Percentiles rank a stretch among this genome's conserved stretches.
Conservation (phyloP, 2,113 vertebrate genomes). For the Morphnarchus princeps region DNA sequence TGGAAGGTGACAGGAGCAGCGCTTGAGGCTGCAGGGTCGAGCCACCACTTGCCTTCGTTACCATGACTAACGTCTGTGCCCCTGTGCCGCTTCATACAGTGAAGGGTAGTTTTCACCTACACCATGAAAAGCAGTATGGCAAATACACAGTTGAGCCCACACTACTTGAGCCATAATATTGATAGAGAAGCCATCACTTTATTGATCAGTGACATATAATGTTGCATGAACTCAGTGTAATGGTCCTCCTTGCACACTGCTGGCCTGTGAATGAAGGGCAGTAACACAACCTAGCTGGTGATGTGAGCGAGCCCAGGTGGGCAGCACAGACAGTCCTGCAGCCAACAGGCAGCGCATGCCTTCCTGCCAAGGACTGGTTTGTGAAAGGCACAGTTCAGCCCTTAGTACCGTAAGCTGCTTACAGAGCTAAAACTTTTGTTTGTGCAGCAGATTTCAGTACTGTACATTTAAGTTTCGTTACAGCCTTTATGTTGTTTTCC, state of each 20-base stretch:
- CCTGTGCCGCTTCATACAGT: not conserved
- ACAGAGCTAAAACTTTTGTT: not conserved
- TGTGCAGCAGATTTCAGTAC: not conserved
- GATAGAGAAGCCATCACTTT: not conserved
- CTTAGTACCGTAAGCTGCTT: not conserved
- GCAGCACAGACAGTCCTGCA: fast-evolving
- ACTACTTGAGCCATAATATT: not conserved
- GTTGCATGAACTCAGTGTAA: not conserved
- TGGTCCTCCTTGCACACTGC: not conserved
- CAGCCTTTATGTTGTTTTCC: not conserved
- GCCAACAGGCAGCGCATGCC: no score
- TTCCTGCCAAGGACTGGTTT: not conserved
- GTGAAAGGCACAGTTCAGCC: not conserved
- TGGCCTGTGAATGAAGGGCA: not conserved
- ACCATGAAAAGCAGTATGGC: not conserved
- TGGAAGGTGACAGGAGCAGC: not conserved
- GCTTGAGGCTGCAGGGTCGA: not conserved
- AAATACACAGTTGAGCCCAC: not conserved
- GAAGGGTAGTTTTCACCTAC: not conserved
- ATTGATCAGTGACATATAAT: not conserved
- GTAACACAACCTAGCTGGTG: fast-evolving
- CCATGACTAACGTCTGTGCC: no score
- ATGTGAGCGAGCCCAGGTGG: fast-evolving
- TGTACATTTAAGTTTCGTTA: not conserved
- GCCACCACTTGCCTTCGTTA: not conserved